Base-by-base conservation (phyloP, 1,140 invertebrate genomes). In the Scaptomyza pallida region DNA sequence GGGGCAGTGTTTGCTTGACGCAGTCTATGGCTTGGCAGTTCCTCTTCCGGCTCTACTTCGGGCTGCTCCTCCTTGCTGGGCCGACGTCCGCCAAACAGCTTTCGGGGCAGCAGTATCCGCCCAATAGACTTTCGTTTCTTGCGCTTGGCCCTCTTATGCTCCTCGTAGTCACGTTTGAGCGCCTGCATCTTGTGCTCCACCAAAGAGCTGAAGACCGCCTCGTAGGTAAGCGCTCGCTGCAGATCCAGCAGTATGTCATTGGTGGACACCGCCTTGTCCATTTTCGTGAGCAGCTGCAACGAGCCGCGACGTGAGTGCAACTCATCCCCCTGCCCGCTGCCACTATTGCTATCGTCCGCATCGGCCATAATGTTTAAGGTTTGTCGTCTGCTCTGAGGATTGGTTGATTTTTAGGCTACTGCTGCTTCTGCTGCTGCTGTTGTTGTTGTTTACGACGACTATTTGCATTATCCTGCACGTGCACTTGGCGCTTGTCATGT, bases 231-330 rank as follows among this genome's bases (percentile, higher is more conserved):
- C 9, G 90, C 89, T 2, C 83, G 68, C 45, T 80, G 77, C 45
- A 90, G 68, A 30, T 91, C 82, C 23, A 89, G 71, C 51, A 89
- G 50, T 5, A 90, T 72, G 48, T 91, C 91, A 30, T 89, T 91
- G 15, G 91, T 91, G 57, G 89, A 91, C 1, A 91, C 91, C 0
- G 90, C 89, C 78, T 91, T 91, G 61, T 91, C 91, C 21, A 85
- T 60, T 47, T 91, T 90, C 43, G 75, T 85, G 35, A 89, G 72
- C 64, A 86, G 52, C 44, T 75, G 64, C 67, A 85, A 45, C 10
- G 80, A 79, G 5, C 75, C 79, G 30, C 48, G 21, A 16, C 62
- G 17, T n/a, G 43, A 15, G 44, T 51, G 51, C 30, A 65, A 9
- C 5, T 23, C 41, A 33, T 35, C 21, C 12, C 43, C 9, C 1